Evolutionary conservation across 2,797 vertebrate species (phyloP).

Genomic region (Cephalopachus bancanus): DNA sequence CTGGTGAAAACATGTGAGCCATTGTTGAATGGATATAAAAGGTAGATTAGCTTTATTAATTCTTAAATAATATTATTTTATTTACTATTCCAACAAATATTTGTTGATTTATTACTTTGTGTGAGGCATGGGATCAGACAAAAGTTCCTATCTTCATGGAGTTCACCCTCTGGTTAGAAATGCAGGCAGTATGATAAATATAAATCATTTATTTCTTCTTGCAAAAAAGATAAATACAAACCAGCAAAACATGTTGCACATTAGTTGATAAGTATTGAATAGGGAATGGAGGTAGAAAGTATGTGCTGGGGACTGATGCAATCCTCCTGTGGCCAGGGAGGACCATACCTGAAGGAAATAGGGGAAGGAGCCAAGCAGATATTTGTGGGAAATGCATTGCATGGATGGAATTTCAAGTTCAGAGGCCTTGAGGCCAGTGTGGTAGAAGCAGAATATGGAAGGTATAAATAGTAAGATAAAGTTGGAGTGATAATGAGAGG

Average conservation of each 20-base stretch:
- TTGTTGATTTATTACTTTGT: conserved; percentile 48
- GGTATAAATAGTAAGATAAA: neutral
- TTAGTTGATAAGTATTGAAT: conserved; percentile 32
- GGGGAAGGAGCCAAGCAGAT: neutral
- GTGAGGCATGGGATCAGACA: neutral
- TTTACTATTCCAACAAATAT: conserved; percentile 25
- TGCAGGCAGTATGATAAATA: conserved; percentile 19
- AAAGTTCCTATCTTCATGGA: conserved; percentile 19
- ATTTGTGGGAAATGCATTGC: neutral
- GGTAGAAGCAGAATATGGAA: neutral
- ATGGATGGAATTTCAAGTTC: neutral
- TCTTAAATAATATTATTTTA: conserved; percentile 48
- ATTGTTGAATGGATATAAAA: conserved; percentile 42
- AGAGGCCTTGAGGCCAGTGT: neutral
- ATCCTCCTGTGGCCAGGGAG: neutral
- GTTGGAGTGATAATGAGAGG: neutral
- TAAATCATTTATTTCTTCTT: neutral
- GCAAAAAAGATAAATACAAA: conserved; percentile 41
- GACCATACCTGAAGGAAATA: neutral
- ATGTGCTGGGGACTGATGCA: neutral
- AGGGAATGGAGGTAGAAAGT: neutral
- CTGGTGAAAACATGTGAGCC: neutral
- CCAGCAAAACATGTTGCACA: neutral
- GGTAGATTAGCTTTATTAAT: conserved; percentile 11
- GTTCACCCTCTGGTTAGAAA: conserved; percentile 17